Evolutionary conservation across 2,797 vertebrate genomes (phyloP).

Genomic region (Poeciliopsis turneri): DNA sequence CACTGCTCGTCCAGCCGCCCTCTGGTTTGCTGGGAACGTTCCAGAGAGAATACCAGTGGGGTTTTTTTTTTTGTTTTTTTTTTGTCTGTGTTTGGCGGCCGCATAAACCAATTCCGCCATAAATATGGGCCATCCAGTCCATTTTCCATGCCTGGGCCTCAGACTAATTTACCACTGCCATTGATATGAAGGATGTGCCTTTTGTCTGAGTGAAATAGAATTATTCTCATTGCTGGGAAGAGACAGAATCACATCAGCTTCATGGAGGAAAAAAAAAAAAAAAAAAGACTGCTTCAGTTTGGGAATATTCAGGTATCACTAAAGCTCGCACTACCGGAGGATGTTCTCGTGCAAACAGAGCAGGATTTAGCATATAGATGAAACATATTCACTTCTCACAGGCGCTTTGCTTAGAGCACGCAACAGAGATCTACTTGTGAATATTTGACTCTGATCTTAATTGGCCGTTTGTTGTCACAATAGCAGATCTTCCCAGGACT

Average conservation of each 20-base stretch:
- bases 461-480: constrained; percentile 63
- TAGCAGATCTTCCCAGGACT: constrained; percentile 35
- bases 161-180: constrained; percentile 66
- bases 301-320: constrained; percentile 35
- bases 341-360: constrained; percentile 43
- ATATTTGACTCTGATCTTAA: constrained; percentile 38
- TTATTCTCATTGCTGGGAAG: constrained; percentile 67
- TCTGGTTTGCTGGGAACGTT: constrained; percentile 46
- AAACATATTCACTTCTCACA: constrained; percentile 30
- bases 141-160: constrained; percentile 68
- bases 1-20: constrained; percentile 21
- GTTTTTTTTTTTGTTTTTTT: constrained; percentile 32
- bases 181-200: constrained; percentile 68
- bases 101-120: constrained; percentile 68
- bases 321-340: constrained; percentile 18
- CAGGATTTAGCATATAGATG: constrained; percentile 57
- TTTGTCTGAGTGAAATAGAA: constrained; percentile 68
- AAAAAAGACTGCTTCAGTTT: constrained; percentile 19
- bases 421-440: constrained; percentile 34
- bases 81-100: constrained; percentile 64
- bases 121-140: constrained; percentile 73
- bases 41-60: constrained; percentile 54
- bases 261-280: constrained; percentile 7
- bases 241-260: constrained; percentile 63
- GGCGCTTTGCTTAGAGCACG: constrained; percentile 16